Evolutionary conservation across 2,888 invertebrate species (phyloP), one percentile per base, ranked within the genome.

Genomic region (Plagodis pulveraria): DNA sequence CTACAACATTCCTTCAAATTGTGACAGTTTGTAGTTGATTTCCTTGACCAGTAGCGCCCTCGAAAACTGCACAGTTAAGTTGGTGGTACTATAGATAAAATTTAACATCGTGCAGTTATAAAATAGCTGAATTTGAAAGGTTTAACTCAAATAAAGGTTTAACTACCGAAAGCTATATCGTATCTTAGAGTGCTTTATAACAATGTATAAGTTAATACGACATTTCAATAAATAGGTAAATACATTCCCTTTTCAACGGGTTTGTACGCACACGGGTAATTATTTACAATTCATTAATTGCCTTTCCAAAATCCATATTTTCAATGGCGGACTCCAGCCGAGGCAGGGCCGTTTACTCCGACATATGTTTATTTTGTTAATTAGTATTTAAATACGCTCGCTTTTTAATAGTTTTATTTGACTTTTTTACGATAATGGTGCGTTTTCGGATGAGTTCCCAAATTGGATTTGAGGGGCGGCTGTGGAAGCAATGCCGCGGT

Each of bases 311-410:
- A 58, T 56, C 47, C 54, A 63, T 63, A 65, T 61, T 10, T 61
- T 60, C 59, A 34, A 38, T 52, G 34, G 41, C 54, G 58, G 54
- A 53, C 51, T 46, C 43, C 48, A 36, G 12, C 41, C 9, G 41
- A 4, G 44, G 54, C 72, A 65, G 57, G 71, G 62, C 61, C 72
- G 72, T 80, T 75, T 63, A 51, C 52, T 65, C 47, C 52, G 68
- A 72, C 71, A 72, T 76, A 72, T 80, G 78, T 82, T 81, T 79
- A 80, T 76, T 74, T 73, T 74, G 66, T 58, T 76, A 76, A 81
- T 81, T 77, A 76, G 61, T 74, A 73, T 73, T 72, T 58, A 57
- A 72, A 72, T 59, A 58, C 54, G 70, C 69, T 66, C 69, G 70
- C 64, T 65, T 71, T 74, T 72, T 62, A 66, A 65, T 66, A 44